Conservation (phyloP, 1,140 invertebrate species). For the Pararge aegeria region DNA sequence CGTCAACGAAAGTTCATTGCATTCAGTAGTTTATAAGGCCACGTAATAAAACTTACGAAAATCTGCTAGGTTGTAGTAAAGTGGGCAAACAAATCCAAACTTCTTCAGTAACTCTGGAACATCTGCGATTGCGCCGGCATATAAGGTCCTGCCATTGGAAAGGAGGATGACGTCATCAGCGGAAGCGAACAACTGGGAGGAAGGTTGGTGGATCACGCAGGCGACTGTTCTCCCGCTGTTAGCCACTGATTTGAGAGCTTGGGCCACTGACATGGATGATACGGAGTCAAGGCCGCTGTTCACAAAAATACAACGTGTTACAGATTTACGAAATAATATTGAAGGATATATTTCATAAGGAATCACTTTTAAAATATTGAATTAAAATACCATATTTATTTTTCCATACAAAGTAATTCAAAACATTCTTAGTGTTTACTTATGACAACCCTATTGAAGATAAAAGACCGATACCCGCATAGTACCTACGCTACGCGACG, state of each 20-base stretch:
- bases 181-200: conserved; percentile 88
- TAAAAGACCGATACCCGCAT: too few relatives aligned
- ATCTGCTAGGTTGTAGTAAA: conserved; percentile 86
- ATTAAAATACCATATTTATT: too few relatives aligned
- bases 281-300: conserved; percentile 89
- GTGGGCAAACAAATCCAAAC: conserved; percentile 81
- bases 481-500: too few relatives aligned
- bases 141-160: conserved; percentile 81
- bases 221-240: conserved; percentile 88
- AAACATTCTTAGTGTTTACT: too few relatives aligned
- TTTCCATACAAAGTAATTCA: too few relatives aligned
- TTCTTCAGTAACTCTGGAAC: conserved; percentile 75
- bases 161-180: conserved; percentile 84
- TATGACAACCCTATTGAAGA: too few relatives aligned
- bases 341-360: too few relatives aligned
- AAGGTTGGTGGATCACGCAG: conserved; percentile 94
- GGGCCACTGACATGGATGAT: conserved; percentile 86
- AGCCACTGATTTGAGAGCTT: conserved; percentile 84
- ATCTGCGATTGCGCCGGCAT: conserved; percentile 80
- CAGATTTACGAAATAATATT: too few relatives aligned
- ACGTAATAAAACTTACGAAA: conserved; percentile 81
- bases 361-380: too few relatives aligned
- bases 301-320: neutral
- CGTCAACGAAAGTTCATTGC: too few relatives aligned
- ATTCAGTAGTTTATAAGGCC: too few relatives aligned